These are phyloP conservation scores for Chitala chitala DNA, from an alignment of 2,113 vertebrate species.

Conservation along the genomic window DNA sequence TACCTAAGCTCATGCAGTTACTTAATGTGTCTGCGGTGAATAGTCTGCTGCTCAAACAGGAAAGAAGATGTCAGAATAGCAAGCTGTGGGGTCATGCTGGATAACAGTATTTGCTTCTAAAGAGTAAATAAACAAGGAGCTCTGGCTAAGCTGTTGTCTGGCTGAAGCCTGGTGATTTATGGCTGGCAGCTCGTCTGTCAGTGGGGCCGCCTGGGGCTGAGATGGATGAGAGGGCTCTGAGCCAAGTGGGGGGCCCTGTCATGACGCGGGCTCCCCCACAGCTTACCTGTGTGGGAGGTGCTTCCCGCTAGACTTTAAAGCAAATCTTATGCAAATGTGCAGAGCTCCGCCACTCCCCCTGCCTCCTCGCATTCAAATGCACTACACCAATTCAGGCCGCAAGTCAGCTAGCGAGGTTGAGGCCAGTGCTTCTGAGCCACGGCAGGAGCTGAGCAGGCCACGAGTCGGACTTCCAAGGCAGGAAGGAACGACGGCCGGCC, in stretches of 20 bases:
- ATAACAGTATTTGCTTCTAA: background rate
- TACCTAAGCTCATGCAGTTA: background rate
- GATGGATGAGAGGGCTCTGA: conserved; percentile 4
- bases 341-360: background rate
- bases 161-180: conserved; percentile 5
- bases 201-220: background rate
- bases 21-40: background rate
- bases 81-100: background rate
- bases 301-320: too few species aligned
- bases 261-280: background rate
- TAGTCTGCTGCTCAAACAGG: too few species aligned
- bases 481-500: background rate
- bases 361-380: background rate
- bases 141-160: background rate
- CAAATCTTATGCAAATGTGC: background rate
- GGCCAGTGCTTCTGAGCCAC: background rate
- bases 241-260: background rate
- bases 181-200: conserved; percentile 6
- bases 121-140: background rate
- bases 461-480: too few species aligned
- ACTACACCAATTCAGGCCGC: too few species aligned
- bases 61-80: background rate
- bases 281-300: background rate
- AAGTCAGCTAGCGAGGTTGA: too few species aligned
- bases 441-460: too few species aligned